Evolutionary conservation across 2,113 vertebrate genomes (phyloP), one percentile per base, ranked within the genome.

Genomic region (Erythrocercus mccallii): DNA sequence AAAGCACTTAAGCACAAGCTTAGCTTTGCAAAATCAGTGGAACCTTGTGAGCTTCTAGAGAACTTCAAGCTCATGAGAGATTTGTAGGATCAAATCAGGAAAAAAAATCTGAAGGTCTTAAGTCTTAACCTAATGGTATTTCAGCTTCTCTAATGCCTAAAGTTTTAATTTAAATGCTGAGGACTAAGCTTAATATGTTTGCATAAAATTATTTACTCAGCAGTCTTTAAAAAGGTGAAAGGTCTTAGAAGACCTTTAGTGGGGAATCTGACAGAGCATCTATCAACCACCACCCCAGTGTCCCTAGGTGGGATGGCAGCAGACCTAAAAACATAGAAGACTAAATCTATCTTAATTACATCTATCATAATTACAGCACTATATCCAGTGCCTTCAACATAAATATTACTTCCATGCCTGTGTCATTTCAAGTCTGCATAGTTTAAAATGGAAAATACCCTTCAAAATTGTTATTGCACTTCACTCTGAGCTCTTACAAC

Each of bases 21-120:
- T 84, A 86, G 73, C 65, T 89, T 44, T 71, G 88, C 37, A 86
- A 74, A 94, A 95, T 92, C 88, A 92, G 81, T 91, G 92, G 73
- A 57, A 79, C 69, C 78, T 40, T 6, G 56, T 84, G 72, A 91
- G 72, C 81, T 92, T 62, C 88, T 33, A 27, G 76, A 92, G 77
- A 92, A 79, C 86, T 86, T 72, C 69, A 81, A 79, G 53, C 86
- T 89, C 51, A 62, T 0, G 1, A 87, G 90, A 96, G 89, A 94
- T 84, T 84, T 96, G 90, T 81, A n/a, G 65, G 84, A 96, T 94
- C 84, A 81, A 51, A 87, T 56, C 10, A 40, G 65, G 42, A 22
- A 68, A 88, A 90, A 60, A 58, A 42, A 35, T 11, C 90, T 48
- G 48, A 70, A 77, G 77, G 44, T 78, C 77, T 78, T 88, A 95